Evolutionary conservation across 2,888 invertebrate species (phyloP).

Genomic region (Hartigia nigra): DNA sequence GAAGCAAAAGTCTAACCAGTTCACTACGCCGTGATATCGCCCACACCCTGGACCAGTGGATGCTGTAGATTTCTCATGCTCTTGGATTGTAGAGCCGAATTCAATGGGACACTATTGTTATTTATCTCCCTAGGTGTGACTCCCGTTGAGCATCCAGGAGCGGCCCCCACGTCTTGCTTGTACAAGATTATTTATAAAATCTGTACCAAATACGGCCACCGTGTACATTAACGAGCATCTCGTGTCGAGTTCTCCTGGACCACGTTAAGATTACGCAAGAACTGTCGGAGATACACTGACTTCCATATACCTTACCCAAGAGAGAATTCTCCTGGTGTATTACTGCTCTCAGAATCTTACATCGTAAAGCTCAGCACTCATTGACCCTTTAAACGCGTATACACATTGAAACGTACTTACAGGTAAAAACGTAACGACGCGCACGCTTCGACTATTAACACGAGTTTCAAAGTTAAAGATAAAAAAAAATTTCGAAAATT

Average conservation of each 20-base stretch:
- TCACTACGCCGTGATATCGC: constrained; percentile 14
- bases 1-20: neutral
- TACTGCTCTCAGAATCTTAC: neutral
- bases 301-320: neutral
- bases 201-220: constrained; percentile 35
- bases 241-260: constrained; percentile 1
- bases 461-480: neutral
- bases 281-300: neutral
- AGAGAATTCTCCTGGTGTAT: neutral
- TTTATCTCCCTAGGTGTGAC: constrained; percentile 48
- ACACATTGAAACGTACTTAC: neutral
- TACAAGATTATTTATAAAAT: constrained; percentile 44
- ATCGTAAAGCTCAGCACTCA: neutral
- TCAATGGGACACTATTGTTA: constrained; percentile 48
- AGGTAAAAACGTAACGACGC: neutral
- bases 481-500: neutral
- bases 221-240: constrained; percentile 34
- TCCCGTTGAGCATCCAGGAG: constrained; percentile 30
- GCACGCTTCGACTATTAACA: neutral
- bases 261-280: neutral
- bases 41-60: constrained; percentile 29
- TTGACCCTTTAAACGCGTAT: neutral
- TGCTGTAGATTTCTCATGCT: neutral
- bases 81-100: constrained; percentile 31
- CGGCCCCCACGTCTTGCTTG: constrained; percentile 33